Base-by-base conservation (phyloP, 2,797 vertebrate genomes). In the Moxostoma hubbsi region DNA sequence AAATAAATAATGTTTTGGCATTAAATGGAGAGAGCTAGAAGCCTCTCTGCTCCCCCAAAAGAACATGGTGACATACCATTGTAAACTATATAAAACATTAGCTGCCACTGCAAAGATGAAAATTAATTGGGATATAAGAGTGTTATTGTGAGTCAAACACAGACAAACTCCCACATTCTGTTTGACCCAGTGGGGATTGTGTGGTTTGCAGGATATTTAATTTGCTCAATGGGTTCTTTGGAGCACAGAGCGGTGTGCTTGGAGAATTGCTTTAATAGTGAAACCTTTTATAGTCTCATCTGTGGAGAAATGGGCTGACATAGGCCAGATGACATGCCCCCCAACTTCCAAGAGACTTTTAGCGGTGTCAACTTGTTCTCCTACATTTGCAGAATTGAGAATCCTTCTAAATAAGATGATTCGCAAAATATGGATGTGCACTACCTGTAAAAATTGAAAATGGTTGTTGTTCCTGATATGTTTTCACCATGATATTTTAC, bases 241-340 rank as follows among this genome's bases (percentile, higher is more conserved):
- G 7, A 63, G n/a, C 61, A 6, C 36, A n/a, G 24, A 51, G 36
- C 36, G 36, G 36, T 36, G 36, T 36, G 36, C 36, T 36, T 36
- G 36, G 36, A 36, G 36, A 36, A 36, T 36, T 36, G 36, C 36
- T 36, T 36, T 36, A 36, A 36, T 36, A 36, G 2, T 36, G 36
- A 36, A 36, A 36, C 36, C 36, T 5, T 47, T 74, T 75, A 61
- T 69, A 61, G 36, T 65, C 68, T 75, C 53, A 74, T 83, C 63
- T 72, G 18, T 69, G 45, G 49, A 73, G n/a, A 73, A 57, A 73
- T 51, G 45, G 36, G 36, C 50, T 72, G 50, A 73, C 49, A 59
- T 7, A 47, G 36, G 36, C 4, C 45, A 81, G 43, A 76, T 50
- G 72, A 67, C 50, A 61, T 55, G 50, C 70, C 24, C 70, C 24